Evolutionary conservation across 1,140 invertebrate genomes (phyloP).

Genomic region (Harpegnathos saltator): DNA sequence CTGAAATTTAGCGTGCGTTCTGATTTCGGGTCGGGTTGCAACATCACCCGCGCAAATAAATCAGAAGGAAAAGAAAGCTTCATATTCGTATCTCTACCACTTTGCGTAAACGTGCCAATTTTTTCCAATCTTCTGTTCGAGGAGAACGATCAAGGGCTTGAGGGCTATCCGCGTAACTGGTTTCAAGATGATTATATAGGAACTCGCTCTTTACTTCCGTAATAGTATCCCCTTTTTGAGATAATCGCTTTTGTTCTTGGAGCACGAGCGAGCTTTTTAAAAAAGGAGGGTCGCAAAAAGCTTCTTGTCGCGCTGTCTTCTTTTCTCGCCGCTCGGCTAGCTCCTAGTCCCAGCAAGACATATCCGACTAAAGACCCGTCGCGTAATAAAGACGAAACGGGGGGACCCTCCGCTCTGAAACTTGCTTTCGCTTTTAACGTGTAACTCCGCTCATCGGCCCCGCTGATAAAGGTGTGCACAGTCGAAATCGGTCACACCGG

Average conservation of each 20-base stretch:
- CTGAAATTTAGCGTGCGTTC: background rate
- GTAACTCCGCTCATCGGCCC: background rate
- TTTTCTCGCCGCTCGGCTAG: background rate
- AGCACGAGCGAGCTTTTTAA: background rate
- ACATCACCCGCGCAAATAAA: background rate
- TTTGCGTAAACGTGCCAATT: slow-evolving; percentile 15
- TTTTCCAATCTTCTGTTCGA: background rate
- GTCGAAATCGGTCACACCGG: background rate
- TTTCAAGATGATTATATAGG: slow-evolving; percentile 54
- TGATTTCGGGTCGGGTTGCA: background rate
- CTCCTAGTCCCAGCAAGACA: slow-evolving; percentile 4
- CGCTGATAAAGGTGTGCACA: background rate
- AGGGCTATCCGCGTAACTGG: slow-evolving; percentile 3
- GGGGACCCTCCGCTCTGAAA: slow-evolving; percentile 2
- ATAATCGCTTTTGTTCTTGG: slow-evolving; percentile 63
- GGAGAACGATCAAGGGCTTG: slow-evolving; percentile 24
- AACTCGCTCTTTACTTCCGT: slow-evolving; percentile 39
- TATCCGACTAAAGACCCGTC: slow-evolving; percentile 11
- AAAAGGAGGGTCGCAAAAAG: slow-evolving; percentile 13
- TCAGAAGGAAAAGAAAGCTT: background rate
- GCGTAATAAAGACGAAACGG: slow-evolving; percentile 36
- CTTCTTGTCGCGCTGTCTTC: slow-evolving; percentile 10
- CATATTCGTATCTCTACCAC: background rate
- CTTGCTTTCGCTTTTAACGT: background rate
- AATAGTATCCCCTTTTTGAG: slow-evolving; percentile 53